Base-by-base conservation (phyloP, 2,113 vertebrate genomes). In the Hyla sarda region DNA sequence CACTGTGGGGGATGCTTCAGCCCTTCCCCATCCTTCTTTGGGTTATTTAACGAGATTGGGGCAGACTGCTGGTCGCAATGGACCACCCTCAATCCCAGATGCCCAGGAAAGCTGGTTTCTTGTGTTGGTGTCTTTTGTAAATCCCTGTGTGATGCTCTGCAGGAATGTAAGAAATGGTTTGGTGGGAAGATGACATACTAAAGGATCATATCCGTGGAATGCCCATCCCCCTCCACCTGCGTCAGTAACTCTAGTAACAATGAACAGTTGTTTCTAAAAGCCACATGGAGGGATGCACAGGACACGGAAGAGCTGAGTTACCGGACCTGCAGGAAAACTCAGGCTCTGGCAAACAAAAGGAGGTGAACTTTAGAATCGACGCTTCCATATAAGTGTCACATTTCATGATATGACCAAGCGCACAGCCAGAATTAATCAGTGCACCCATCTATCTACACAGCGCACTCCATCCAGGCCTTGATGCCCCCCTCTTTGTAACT, bases 111-210 rank as follows among this genome's bases (percentile, higher is more conserved):
- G 60, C 52, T 87, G 67, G 67, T 87, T 87, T 87, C 84, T 82
- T 87, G 77, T 87, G 85, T 87, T 82, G 85, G 77, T 87, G 85
- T 87, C 67, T 82, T n/a, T 82, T 45, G 85, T 87, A 74, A 82
- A 72, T 87, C 69, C 78, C 85, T 73, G 54, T 87, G 77, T 87
- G 76, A 86, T 72, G 84, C 62, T 71, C 65, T 80, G 76, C 62
- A 78, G 84, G 65, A 54, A 65, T 80, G 52, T 82, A 34, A 60
- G n/a, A 67, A 41, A 87, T 17, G 41, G 78, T 81, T 45, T 56
- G n/a, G n/a, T 14, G 62, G 67, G 52, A 86, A 37, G 52, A 60
- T 8, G 17, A 9, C 21, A 14, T 37, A 34, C 50, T 60, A 28
- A 72, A 81, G 37, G 62, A 80, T 75, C 30, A 65, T 16, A 21